A percentile compares a stretch with the other conserved stretches of the same genome.
Evolutionary conservation across 2,888 invertebrate species (phyloP).

Genomic region (Cremastobaeus sp.): DNA sequence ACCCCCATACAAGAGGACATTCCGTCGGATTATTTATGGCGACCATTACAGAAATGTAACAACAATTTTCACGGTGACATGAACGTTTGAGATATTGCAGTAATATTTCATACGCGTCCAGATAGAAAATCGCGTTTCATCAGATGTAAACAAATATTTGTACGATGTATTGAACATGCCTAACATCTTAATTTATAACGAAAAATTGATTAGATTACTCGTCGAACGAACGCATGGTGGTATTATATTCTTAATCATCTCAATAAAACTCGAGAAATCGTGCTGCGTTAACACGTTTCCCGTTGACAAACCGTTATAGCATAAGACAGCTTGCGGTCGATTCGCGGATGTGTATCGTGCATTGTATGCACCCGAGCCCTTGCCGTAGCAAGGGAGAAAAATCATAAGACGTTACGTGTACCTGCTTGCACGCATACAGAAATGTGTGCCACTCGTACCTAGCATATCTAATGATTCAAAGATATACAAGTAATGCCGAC

Average conservation of each 20-base stretch:
- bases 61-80: too few species aligned
- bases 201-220: constrained; percentile 38
- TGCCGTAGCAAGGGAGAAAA: constrained; percentile 51
- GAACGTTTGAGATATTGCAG: too few species aligned
- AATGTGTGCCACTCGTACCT: constrained; percentile 62
- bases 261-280: constrained; percentile 66
- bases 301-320: constrained; percentile 68
- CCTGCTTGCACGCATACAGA: constrained; percentile 37
- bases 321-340: background rate
- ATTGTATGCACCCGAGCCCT: constrained; percentile 54
- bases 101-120: too few species aligned
- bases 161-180: constrained; percentile 24
- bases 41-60: too few species aligned
- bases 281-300: constrained; percentile 67
- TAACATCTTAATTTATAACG: constrained; percentile 48
- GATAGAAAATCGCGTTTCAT: too few species aligned
- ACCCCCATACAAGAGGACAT: too few species aligned
- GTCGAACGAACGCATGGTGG: constrained; percentile 51
- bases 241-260: constrained; percentile 59
- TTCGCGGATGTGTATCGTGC: constrained; percentile 53
- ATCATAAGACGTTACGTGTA: constrained; percentile 36
- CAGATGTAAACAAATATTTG: constrained; percentile 12
- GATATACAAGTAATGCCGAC: constrained; percentile 36
- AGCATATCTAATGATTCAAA: constrained; percentile 61
- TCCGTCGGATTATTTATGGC: too few species aligned